These are phyloP conservation scores for Papilio gigon DNA, from an alignment of 2,888 invertebrate genomes.

Conservation along the genomic window DNA sequence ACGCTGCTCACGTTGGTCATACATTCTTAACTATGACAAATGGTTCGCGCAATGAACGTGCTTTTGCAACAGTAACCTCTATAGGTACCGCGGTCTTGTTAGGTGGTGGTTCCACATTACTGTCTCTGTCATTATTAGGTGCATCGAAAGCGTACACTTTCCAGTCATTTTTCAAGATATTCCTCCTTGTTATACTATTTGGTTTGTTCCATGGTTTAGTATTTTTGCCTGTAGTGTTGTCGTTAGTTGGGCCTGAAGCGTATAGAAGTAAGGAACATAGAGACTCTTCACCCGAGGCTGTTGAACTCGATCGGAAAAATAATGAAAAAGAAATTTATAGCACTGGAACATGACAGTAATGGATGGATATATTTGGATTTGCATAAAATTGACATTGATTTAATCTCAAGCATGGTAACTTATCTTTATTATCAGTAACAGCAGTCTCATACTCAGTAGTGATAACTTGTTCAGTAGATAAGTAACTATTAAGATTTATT, in stretches of 20 bases:
- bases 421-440: constrained; percentile 12
- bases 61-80: constrained; percentile 85
- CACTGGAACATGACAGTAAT: constrained; percentile 18
- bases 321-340: constrained; percentile 44
- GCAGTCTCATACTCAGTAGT: constrained; percentile 23
- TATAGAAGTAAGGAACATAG: constrained; percentile 58
- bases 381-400: not conserved
- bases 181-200: constrained; percentile 88
- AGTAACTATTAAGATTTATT: constrained; percentile 8
- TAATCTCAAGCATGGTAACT: constrained; percentile 7
- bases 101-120: constrained; percentile 89
- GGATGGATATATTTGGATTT: not conserved
- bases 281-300: constrained; percentile 58
- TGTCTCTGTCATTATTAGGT: constrained; percentile 87
- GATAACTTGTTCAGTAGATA: constrained; percentile 18
- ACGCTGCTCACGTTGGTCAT: constrained; percentile 91
- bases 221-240: constrained; percentile 88
- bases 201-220: constrained; percentile 90
- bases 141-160: constrained; percentile 89
- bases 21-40: constrained; percentile 86
- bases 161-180: constrained; percentile 88
- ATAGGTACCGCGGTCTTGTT: constrained; percentile 90
- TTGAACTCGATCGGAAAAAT: constrained; percentile 67
- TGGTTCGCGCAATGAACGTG: constrained; percentile 81
- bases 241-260: constrained; percentile 86